phyloP scores from a whole-genome alignment of 2,797 vertebrate species.

The Aplochiton taeniatus region DNA sequence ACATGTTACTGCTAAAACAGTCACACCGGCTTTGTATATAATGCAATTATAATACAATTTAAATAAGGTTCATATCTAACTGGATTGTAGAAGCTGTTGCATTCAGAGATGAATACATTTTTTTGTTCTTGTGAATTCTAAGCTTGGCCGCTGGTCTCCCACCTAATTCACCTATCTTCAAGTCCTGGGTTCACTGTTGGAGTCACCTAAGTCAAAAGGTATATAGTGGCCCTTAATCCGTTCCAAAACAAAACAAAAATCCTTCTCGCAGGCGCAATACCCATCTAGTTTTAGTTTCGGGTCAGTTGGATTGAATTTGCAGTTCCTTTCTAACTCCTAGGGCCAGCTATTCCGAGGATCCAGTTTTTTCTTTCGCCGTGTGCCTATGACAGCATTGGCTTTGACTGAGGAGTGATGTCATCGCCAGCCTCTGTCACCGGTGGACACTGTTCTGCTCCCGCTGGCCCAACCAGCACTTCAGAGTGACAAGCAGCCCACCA shows the following conservation, averaged over 20 bases:
- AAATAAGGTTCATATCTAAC: too few relatives aligned
- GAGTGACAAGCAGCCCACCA: not conserved
- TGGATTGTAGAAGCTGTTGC: too few relatives aligned
- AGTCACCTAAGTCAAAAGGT: conserved; percentile 82
- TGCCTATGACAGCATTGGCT: conserved; percentile 55
- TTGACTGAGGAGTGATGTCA: conserved; percentile 38
- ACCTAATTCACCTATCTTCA: conserved; percentile 78
- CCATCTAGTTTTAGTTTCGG: not conserved
- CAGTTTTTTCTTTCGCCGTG: conserved; percentile 86
- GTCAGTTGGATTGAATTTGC: not conserved
- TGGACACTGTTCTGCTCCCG: conserved; percentile 11
- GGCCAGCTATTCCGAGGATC: conserved; percentile 87
- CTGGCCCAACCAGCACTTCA: not conserved
- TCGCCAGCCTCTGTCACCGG: not conserved
- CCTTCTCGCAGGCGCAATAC: not conserved
- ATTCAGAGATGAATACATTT: too few relatives aligned
- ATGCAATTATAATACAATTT: too few relatives aligned
- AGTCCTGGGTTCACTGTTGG: conserved; percentile 88
- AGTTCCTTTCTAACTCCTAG: conserved; percentile 51
- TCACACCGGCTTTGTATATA: too few relatives aligned
- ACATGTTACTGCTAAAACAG: too few relatives aligned
- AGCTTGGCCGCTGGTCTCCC: conserved; percentile 83
- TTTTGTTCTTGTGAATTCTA: conserved; percentile 32
- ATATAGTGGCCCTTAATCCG: conserved; percentile 35
- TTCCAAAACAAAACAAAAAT: not conserved